phyloP scores from a whole-genome alignment of 53 echinoderm and acorn worm genomes.

The Luidia sarsii region DNA sequence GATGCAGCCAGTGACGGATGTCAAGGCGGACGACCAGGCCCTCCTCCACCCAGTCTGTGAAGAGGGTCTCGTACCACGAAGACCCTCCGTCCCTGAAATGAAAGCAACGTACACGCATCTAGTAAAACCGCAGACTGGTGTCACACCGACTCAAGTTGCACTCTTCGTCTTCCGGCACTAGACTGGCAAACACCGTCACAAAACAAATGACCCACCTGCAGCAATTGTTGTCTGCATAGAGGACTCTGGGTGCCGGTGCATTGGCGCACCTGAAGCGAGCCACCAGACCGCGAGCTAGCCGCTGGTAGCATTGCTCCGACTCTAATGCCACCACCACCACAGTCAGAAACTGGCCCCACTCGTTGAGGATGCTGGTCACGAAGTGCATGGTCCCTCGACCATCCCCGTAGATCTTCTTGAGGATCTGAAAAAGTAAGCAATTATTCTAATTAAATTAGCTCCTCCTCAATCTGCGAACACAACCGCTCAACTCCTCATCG shows the following conservation, averaged over 20 bases:
- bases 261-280: conserved; percentile 58
- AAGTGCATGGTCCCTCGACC: conserved; percentile 69
- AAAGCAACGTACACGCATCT: not conserved
- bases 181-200: not conserved
- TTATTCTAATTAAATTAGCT: too few relatives aligned
- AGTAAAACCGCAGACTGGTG: not conserved
- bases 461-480: too few relatives aligned
- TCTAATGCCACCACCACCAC: conserved; percentile 59
- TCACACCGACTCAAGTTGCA: not conserved
- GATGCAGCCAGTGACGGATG: conserved; percentile 65
- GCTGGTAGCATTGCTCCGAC: conserved; percentile 43
- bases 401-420: conserved; percentile 70
- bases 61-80: conserved; percentile 50
- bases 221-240: conserved; percentile 75
- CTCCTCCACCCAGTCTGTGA: conserved; percentile 56
- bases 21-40: conserved; percentile 70
- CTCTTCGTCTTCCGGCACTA: not conserved
- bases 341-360: conserved; percentile 75
- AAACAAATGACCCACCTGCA: conserved; percentile 55
- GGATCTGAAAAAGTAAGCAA: too few relatives aligned
- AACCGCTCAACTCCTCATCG: too few relatives aligned
- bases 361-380: conserved; percentile 65
- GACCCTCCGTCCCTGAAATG: conserved; percentile 56
- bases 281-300: conserved; percentile 62
- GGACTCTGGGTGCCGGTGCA: conserved; percentile 56